Evolutionary conservation across 1,140 invertebrate genomes (phyloP), one percentile per base, ranked within the genome.

Genomic region (Drosophila simulans): DNA sequence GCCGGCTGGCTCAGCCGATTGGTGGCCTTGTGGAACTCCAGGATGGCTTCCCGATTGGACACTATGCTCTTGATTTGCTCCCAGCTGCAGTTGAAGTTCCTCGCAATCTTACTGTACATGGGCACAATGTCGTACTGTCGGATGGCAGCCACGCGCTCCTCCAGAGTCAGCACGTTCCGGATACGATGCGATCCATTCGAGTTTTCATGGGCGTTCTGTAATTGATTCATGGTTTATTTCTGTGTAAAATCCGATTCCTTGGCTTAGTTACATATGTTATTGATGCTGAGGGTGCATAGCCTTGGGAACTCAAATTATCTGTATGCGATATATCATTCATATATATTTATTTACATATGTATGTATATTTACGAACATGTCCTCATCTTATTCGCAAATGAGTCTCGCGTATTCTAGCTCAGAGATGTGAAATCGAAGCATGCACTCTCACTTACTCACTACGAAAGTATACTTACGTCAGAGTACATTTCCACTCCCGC

Each of bases 41-140:
- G 49, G 5, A 92, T 91, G 11, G 88, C 71, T 3, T 80, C 71
- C 0, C 91, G 81, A 59, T 92, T 92, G 3, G 66, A n/a, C 4
- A 92, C 63, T 5, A 92, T 91, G 59, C 80, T 91, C 37, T 91
- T 92, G 49, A 92, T 91, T 56, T 92, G 91, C 52, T 91, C 88
- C 88, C 86, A 91, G 59, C 91, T 91, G 35, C 91, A 92, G 39
- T 92, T 91, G 45, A 92, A 91, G 49, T 86, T 91, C 39, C 81
- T 77, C 1, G 91, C 91, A 5, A 92, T 81, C 37, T 89, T 89
- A 17, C 78, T 91, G 42, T 92, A 92, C 84, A 90, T 90, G 7
- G 91, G 91, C 25, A 80, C 60, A 13, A 84, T 77, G 51, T 91
- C 90, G 43, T 91, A 92, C 22, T 90, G 90, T 4, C 75, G 58